Evolutionary conservation across 2,113 vertebrate species (phyloP).

Genomic region (Cochlearius cochlearius): DNA sequence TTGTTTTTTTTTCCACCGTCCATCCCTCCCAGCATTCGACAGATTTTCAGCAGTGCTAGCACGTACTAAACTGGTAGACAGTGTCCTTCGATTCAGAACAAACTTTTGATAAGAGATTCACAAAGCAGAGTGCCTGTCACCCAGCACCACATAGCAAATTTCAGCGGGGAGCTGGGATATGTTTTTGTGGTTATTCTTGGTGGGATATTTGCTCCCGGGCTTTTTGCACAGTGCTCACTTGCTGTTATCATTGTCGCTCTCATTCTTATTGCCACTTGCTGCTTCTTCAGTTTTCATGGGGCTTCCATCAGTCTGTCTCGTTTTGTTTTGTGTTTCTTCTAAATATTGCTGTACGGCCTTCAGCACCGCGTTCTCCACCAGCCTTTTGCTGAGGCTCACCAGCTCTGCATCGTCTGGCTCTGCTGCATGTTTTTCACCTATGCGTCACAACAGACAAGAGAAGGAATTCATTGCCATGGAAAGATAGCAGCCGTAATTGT

Average conservation of each 20-base stretch:
- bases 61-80: background rate
- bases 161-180: slow-evolving; percentile 6
- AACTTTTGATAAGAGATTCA: slow-evolving; percentile 33
- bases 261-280: slow-evolving; percentile 33
- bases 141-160: slow-evolving; percentile 43
- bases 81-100: slow-evolving; percentile 23
- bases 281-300: slow-evolving; percentile 62
- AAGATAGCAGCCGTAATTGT: background rate
- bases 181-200: background rate
- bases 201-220: background rate
- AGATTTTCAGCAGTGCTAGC: slow-evolving; percentile 50
- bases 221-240: slow-evolving; percentile 63
- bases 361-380: slow-evolving; percentile 88
- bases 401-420: slow-evolving; percentile 87
- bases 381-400: slow-evolving; percentile 84
- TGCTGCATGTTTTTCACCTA: slow-evolving; percentile 81
- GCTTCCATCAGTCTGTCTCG: slow-evolving; percentile 73
- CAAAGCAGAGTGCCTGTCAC: slow-evolving; percentile 32
- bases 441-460: slow-evolving; percentile 80
- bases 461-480: slow-evolving; percentile 62
- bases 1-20: background rate
- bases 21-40: background rate
- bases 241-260: slow-evolving; percentile 53
- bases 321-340: slow-evolving; percentile 84
- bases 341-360: slow-evolving; percentile 88